Base-by-base conservation (phyloP, 2,888 invertebrate genomes). In the Polietes domitor region DNA sequence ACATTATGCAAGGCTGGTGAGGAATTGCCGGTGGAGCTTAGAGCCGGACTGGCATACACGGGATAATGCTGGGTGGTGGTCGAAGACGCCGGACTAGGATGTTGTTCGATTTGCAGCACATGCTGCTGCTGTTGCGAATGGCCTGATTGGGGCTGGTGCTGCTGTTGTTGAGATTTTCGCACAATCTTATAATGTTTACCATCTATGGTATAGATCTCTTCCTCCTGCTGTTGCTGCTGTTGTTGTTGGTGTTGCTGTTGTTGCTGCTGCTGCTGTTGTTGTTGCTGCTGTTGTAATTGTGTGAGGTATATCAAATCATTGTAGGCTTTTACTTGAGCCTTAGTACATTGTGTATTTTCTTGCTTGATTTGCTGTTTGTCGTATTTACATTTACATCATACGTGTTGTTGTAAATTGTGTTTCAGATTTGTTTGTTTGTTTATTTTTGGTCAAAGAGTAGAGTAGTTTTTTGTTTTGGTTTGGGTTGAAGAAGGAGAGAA, bases 321-420 rank as follows among this genome's bases (percentile, higher is more conserved):
- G 91, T 96, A 96, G 88, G 95, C 94, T 93, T 96, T 96, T 87
- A 95, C 94, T 93, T 96, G 96, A 86, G 95, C 95, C 92, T 96
- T 96, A 83, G 96, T 95, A 81, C 81, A 84, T 92, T 96, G 96
- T 87, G 96, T 88, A 86, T 88, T 87, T 90, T 90, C 91, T 89
- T 91, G 91, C 87, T 90, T 90, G 87, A 90, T 89, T 89, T 90
- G 90, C 91, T 90, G 86, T 78, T 37, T 77, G 86, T 37, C 10
- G 4, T 37, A 9, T 37, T 37, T 37, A 7, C 37, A 37, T 37
- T 37, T 37, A 12, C 37, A 37, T 37, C 1, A 37, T 37, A 7
- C 37, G 37, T 37, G 12, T 9, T 3, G 7, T 37, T 37, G 4
- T 37, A 7, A 37, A 37, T 37, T 37, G 12, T 63, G n/a, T 47